These are phyloP conservation scores for Diceros bicornis DNA, from an alignment of 2,797 vertebrate species.

Conservation along the genomic window DNA sequence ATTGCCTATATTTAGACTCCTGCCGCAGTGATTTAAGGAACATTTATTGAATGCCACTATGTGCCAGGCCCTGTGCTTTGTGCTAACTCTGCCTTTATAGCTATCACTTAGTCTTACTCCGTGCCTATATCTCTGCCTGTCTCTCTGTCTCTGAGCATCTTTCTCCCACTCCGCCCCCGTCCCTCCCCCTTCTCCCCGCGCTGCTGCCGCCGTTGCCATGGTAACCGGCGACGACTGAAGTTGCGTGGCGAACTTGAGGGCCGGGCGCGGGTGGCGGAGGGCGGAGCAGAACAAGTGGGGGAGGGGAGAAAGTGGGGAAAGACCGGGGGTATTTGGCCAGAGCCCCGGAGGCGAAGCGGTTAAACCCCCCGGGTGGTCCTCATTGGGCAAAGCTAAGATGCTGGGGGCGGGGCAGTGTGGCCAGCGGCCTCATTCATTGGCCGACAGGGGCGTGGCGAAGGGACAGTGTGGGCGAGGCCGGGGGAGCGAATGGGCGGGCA, in stretches of 20 bases:
- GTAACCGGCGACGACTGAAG: constrained; percentile 82
- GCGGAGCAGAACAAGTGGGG: constrained; percentile 78
- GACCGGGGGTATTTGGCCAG: constrained; percentile 16
- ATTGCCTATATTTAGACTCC: constrained; percentile 78
- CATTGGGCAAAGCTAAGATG: constrained; percentile 77
- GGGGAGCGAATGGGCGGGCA: constrained; percentile 81
- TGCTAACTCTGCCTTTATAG: constrained; percentile 48
- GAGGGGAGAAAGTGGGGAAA: constrained; percentile 55
- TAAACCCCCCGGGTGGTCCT: constrained; percentile 83
- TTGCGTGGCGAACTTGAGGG: constrained; percentile 79
- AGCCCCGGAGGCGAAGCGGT: constrained; percentile 74
- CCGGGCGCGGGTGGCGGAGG: constrained; percentile 79
- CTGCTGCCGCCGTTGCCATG: constrained; percentile 81
- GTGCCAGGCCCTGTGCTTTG: constrained; percentile 32
- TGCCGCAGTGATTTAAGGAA: constrained; percentile 74
- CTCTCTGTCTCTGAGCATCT: constrained; percentile 69
- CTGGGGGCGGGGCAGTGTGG: constrained; percentile 78
- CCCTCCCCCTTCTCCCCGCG: constrained; percentile 80
- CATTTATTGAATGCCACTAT: constrained; percentile 25
- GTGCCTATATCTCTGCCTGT: constrained; percentile 63
- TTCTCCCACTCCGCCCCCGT: constrained; percentile 84
- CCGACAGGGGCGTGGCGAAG: constrained; percentile 75
- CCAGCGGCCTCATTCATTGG: constrained; percentile 80
- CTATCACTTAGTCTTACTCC: constrained; percentile 49
- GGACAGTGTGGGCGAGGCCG: constrained; percentile 77